Evolutionary conservation across 2,797 vertebrate species (phyloP), one percentile per base, ranked within the genome.

Genomic region (Perodicticus potto): DNA sequence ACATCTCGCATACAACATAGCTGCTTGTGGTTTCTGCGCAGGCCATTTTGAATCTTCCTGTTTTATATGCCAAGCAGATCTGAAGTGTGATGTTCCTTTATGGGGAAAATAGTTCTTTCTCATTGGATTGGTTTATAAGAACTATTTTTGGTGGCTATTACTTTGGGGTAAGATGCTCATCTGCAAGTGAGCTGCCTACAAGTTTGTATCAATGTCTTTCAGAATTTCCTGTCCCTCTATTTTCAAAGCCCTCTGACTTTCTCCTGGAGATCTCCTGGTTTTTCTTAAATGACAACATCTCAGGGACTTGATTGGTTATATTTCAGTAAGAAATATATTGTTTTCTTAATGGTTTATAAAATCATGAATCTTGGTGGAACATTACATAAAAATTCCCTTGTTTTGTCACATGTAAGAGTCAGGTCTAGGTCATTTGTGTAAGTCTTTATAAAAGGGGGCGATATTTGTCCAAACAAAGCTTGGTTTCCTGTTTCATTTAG

Each of bases 241-340:
- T 53, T 73, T 91, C 77, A 32, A 29, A 40, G 84, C 70, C 3
- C 0, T 4, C 25, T 0, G 29, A 19, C 81, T 73, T 81, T 57
- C n/a, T 29, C 78, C 45, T 76, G 29, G 12, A 57, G 69, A 27
- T 37, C 37, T 20, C 14, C 5, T 1, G 76, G 27, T 32, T 10
- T 13, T 92, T 89, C 94, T 92, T 89, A 34, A 93, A 57, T 84
- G 89, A 37, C 84, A 95, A 55, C 87, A 81, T 72, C 93, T 43
- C 43, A 43, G 43, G 43, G 6, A 43, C 43, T 9, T 43, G 43
- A 43, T 43, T 43, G 43, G 43, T 43, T 43, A 9, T 43, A 43
- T 43, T 43, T 43, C 43, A 43, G 43, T 7, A 43, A 43, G 43
- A 43, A 40, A 40, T 40, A 40, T 5, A 0, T 29, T 53, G 17